A percentile compares a stretch with the other conserved stretches of the same genome.
Evolutionary conservation across 1,140 invertebrate species (phyloP).

Genomic region (Cryptotermes secundus): DNA sequence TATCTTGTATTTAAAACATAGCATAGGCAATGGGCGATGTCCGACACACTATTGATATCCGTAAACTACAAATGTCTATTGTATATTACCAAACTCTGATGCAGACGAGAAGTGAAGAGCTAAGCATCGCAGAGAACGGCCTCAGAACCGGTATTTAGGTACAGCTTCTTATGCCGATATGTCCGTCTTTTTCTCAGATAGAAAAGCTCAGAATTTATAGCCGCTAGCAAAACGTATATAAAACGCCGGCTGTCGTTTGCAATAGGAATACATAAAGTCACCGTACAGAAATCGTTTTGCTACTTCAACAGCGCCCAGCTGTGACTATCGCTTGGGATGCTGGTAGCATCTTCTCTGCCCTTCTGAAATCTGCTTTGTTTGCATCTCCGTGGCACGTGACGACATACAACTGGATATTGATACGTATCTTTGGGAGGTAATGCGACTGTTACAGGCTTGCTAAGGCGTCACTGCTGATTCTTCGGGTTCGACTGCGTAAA

Average conservation of each 20-base stretch:
- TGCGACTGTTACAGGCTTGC: neutral
- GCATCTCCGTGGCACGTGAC: neutral
- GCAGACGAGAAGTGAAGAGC: neutral
- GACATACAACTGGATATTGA: neutral
- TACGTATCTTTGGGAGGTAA: neutral
- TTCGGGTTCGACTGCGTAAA: too few relatives aligned
- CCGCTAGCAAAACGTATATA: neutral
- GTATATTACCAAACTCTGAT: neutral
- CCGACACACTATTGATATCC: too few relatives aligned
- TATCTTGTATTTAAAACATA: too few relatives aligned
- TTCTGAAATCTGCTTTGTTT: neutral
- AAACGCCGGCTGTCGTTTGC: neutral
- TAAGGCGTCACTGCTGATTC: neutral
- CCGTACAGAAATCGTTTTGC: neutral
- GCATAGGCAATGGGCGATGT: too few relatives aligned
- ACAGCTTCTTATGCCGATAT: neutral
- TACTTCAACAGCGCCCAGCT: neutral
- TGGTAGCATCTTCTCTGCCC: neutral
- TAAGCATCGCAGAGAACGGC: neutral
- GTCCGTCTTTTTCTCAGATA: neutral
- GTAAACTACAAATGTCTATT: too few relatives aligned
- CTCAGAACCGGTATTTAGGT: neutral
- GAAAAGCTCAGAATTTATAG: neutral
- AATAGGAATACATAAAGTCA: constrained; percentile 13
- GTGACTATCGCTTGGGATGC: neutral